phyloP scores from a whole-genome alignment of 2,797 vertebrate species.

The Chloroceryle inda region DNA sequence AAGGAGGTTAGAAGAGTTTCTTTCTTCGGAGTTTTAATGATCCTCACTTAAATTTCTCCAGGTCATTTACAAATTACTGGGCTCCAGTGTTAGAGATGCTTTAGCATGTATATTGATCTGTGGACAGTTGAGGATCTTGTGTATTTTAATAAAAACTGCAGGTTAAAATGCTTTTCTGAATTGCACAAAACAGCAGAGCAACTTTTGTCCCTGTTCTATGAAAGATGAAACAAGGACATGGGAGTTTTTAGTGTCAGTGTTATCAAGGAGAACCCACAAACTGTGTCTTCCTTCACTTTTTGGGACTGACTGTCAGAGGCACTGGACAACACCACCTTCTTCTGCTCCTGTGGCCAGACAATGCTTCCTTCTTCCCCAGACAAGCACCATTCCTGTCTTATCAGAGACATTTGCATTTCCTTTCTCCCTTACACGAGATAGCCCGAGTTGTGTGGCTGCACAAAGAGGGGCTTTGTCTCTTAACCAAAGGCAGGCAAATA shows the following conservation, averaged over 20 bases:
- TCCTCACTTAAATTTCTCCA: neutral
- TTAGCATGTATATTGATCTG: neutral
- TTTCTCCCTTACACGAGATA: conserved; percentile 26
- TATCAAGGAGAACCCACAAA: neutral
- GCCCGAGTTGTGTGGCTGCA: neutral
- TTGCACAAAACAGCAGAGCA: neutral
- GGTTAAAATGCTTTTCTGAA: neutral
- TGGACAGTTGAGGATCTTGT: neutral
- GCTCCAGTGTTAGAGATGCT: neutral
- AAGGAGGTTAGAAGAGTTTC: neutral
- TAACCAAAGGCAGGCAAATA: conserved; percentile 43
- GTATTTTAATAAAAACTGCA: neutral
- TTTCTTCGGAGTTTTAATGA: neutral
- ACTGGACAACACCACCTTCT: neutral
- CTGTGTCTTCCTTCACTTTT: neutral
- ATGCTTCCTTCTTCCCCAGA: conserved; percentile 23
- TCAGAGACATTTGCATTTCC: conserved; percentile 20
- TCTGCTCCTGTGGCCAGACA: neutral
- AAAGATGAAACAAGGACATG: neutral
- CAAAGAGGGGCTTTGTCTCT: conserved; percentile 58
- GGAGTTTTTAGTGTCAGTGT: neutral
- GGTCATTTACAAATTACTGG: neutral
- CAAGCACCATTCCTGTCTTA: conserved; percentile 18
- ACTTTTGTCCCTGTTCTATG: neutral
- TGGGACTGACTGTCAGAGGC: neutral